A percentile compares a stretch with the other conserved stretches of the same genome.
These are phyloP conservation scores for Coreoperca whiteheadi DNA, from an alignment of 2,113 vertebrate genomes.

Conservation along the genomic window DNA sequence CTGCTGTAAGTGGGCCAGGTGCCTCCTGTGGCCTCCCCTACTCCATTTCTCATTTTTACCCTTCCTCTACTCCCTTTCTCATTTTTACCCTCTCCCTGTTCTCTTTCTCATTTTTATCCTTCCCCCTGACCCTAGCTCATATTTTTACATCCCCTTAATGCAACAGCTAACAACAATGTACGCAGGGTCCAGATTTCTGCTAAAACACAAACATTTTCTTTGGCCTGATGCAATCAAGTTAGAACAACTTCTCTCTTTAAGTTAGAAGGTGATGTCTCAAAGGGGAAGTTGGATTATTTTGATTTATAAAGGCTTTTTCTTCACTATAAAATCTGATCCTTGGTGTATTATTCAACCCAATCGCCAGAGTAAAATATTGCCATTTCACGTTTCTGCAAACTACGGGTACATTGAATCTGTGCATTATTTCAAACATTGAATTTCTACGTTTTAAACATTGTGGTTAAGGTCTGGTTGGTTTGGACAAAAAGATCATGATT, in stretches of 20 bases:
- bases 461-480: too few relatives aligned
- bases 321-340: constrained; percentile 5
- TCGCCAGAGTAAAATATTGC: too few relatives aligned
- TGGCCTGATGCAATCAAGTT: constrained; percentile 11
- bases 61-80: constrained; percentile 80
- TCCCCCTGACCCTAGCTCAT: constrained; percentile 72
- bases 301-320: constrained; percentile 45
- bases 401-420: too few relatives aligned
- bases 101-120: constrained; percentile 78
- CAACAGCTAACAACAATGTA: constrained; percentile 16
- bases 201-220: constrained; percentile 27
- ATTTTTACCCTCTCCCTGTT: constrained; percentile 79
- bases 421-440: too few relatives aligned
- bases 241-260: constrained; percentile 37
- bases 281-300: constrained; percentile 20
- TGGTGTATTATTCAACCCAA: constrained; percentile 28
- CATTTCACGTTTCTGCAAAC: too few relatives aligned
- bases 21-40: constrained; percentile 86
- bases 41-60: constrained; percentile 86
- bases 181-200: constrained; percentile 8
- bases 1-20: constrained; percentile 84
- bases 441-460: too few relatives aligned
- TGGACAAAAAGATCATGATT: too few relatives aligned
- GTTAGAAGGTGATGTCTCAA: constrained; percentile 22
- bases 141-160: constrained; percentile 71